Base-by-base conservation (phyloP, 2,113 vertebrate species). In the Elephas maximus region DNA sequence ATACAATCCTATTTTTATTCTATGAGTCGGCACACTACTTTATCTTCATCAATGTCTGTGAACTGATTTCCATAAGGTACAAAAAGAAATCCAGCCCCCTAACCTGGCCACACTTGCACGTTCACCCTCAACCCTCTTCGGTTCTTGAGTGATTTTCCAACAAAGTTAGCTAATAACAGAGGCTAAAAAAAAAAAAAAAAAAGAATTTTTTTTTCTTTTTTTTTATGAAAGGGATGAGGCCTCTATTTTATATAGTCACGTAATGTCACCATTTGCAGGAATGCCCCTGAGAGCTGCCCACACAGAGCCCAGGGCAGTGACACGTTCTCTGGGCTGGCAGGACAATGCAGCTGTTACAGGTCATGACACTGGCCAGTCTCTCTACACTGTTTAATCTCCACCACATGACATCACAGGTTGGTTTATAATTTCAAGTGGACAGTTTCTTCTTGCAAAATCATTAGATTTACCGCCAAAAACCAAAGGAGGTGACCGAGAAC, bases 381-480 rank as follows among this genome's bases (percentile, higher is more conserved):
- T 24, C 48, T 7, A 17, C 28, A 30, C 2, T 3, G 4, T 41
- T 82, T 84, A 9, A 53, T 93, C 62, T 79, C 30, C 2, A 78
- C 20, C 21, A 20, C 41, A 15, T 21, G 41, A 41, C 69, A 53
- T 37, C 2, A 3, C 37, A 73, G 48, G 23, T 10, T 87, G 82
- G 28, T n/a, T 60, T 63, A 28, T 37, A 60, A 63, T 51, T 45
- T 48, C 28, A 92, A 63, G 83, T n/a, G 30, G 73, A 67, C 26
- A 74, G 24, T 48, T 60, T 96, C 87, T 96, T 91, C 69, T 91
- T 81, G 44, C 7, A 89, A 80, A 80, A 81, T 30, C 37, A 80
- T 77, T 94, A 33, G 77, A 41, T 62, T 81, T 67, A 60, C 78
- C 11, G 20, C 44, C 44, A 78, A 89, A 94, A 91, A 17, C 51